Evolutionary conservation across 1,140 invertebrate species (phyloP), one percentile per base, ranked within the genome.

Genomic region (Laodelphax striatellus): DNA sequence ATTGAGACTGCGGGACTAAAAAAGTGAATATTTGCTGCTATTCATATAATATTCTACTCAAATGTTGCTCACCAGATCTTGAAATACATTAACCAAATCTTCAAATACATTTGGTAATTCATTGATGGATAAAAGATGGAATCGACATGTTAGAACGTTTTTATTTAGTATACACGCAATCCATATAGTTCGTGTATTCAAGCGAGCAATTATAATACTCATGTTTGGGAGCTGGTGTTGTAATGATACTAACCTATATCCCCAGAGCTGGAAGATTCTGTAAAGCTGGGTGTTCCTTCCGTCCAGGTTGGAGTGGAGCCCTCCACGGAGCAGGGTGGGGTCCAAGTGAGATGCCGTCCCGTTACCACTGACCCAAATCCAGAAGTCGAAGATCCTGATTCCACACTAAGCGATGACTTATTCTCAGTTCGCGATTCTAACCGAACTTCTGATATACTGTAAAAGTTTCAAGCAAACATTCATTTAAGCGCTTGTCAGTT

Each of bases 281-380:
- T 97, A 75, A 94, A 96, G 71, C 90, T 94, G 52, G 94, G 94
- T 62, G 94, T 98, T 68, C 94, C 94, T 78, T 98, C 94, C 17
- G 94, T 97, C 88, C 94, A 96, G 16, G 94, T 97, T 10, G 94
- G 93, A n/a, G 94, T 97, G 4, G 90, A 90, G 52, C 88, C 92
- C 74, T 94, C 92, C 63, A 90, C 85, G 63, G 89, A 92, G 52
- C 88, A 84, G 14, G 90, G 89, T 28, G 90, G 91, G 43, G 92
- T 94, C 85, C 88, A 91, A 10, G 81, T 86, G 65, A 82, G 74
- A 57, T 67, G 61, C 11, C 63, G 34, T 63, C 78, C 83, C 63
- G 71, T 80, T 66, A 75, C 80, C 65, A 75, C 79, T 67, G 73
- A 77, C 65, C 74, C 78, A 62, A 77, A 80, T 57, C 77, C 69